Evolutionary conservation across 2,888 invertebrate genomes (phyloP), one percentile per base, ranked within the genome.

Genomic region (Lydus trimaculatus): DNA sequence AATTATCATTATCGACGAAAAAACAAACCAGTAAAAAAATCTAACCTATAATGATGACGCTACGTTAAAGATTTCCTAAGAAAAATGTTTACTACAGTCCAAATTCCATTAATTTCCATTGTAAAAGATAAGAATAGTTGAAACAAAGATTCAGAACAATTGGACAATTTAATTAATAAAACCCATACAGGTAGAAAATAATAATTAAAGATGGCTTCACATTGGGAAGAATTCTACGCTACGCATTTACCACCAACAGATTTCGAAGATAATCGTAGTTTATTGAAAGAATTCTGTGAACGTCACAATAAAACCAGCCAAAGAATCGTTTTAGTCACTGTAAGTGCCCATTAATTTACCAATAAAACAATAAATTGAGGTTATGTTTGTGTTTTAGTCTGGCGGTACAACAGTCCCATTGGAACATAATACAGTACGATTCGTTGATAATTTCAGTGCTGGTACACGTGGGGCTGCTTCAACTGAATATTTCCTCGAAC

Each of bases 361-460:
- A 7, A 9, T 8, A 52, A 28, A 56, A 20, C 11, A 43, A 25
- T 28, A 52, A 63, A 71, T 63, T 76, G 67, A 76, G 78, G 78
- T 80, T 79, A 79, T 73, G 67, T 72, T 71, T 73, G 28, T 71
- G 66, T 75, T 87, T 87, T 84, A 94, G 94, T 98, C 97, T 70
- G 99, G 99, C 48, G 99, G 99, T 65, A 99, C 99, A 5, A 96
- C 96, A 43, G 96, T 98, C 6, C 99, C 99, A 0, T 85, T 99
- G 66, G 99, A 99, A 83, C 96, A 96, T 84, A 96, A 97, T 83
- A 98, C 98, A 0, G 99, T 99, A 0, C 90, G 99, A 63, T 99
- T 96, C 86, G 97, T 99, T 65, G 99, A 99, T 85, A 99, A 99
- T 88, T 99, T 99, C 86, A 99, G 98, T 84, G 95, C 97, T 20